Conservation (phyloP, 2,888 invertebrate genomes). For the Onthophagus sagittarius region DNA sequence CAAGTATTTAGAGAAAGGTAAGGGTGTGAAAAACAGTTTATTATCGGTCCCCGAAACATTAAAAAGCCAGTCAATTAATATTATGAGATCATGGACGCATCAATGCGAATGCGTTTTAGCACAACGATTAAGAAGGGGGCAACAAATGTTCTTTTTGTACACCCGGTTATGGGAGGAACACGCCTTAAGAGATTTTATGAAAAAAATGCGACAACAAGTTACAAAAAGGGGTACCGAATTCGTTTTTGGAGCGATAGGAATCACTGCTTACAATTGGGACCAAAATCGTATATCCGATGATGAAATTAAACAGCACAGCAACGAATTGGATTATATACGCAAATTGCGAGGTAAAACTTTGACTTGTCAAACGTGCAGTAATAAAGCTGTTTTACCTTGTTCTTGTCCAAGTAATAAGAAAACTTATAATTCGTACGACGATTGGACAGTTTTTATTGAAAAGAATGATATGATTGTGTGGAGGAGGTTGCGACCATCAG, state of each 20-base stretch:
- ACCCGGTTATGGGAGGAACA: conserved; percentile 61
- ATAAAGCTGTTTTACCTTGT: conserved; percentile 51
- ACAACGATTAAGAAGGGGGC: conserved; percentile 58
- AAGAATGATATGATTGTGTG: conserved; percentile 77
- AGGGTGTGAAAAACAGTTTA: conserved; percentile 24
- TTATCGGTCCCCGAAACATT: conserved; percentile 37
- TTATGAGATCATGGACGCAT: conserved; percentile 53
- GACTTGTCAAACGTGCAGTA: conserved; percentile 51
- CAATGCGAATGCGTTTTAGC: conserved; percentile 58
- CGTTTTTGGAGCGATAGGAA: conserved; percentile 54
- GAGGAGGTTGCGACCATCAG: conserved; percentile 65
- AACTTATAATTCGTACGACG: conserved; percentile 44
- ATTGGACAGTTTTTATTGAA: conserved; percentile 78
- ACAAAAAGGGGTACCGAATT: conserved; percentile 53
- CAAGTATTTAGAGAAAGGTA: conserved; percentile 28
- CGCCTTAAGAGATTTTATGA: conserved; percentile 54
- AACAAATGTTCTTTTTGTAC: conserved; percentile 62
- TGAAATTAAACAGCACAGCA: conserved; percentile 54
- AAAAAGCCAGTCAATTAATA: conserved; percentile 50
- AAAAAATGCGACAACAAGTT: conserved; percentile 47
- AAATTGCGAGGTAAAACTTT: conserved; percentile 54
- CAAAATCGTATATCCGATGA: conserved; percentile 55
- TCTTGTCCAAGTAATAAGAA: conserved; percentile 40
- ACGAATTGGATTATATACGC: conserved; percentile 58
- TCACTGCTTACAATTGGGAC: conserved; percentile 60